phyloP scores from a whole-genome alignment of 2,797 vertebrate genomes.

The Esox masquinongy region DNA sequence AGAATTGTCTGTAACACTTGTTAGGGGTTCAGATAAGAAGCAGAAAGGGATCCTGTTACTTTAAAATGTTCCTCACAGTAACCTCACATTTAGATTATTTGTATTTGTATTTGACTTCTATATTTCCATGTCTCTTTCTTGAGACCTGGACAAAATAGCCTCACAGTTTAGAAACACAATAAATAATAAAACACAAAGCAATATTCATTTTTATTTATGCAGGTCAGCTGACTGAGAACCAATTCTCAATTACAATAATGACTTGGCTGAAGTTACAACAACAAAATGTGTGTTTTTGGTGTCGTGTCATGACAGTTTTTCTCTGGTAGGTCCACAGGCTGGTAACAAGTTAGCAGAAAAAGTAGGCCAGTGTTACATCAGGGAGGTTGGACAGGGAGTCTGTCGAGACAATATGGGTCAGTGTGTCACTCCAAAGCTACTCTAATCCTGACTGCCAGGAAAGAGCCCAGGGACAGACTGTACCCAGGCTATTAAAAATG shows the following conservation, averaged over 20 bases:
- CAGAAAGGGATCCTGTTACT: neutral
- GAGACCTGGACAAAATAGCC: too few species aligned
- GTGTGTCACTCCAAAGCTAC: slow-evolving; percentile 55
- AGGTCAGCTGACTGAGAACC: too few species aligned
- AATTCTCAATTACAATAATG: too few species aligned
- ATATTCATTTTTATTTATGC: too few species aligned
- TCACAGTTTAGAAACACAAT: too few species aligned
- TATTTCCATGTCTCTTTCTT: too few species aligned
- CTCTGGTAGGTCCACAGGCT: neutral
- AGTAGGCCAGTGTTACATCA: slow-evolving; percentile 72
- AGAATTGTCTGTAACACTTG: neutral
- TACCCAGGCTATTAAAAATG: slow-evolving; percentile 16
- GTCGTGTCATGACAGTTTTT: neutral
- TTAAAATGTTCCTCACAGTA: too few species aligned
- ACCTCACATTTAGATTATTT: too few species aligned
- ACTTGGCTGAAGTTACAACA: too few species aligned
- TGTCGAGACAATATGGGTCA: slow-evolving; percentile 63
- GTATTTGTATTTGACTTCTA: too few species aligned
- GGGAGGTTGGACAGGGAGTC: slow-evolving; percentile 46
- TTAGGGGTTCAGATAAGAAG: neutral
- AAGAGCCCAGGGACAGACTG: neutral
- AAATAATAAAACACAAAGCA: too few species aligned
- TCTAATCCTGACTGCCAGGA: slow-evolving; percentile 31
- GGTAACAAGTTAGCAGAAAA: slow-evolving; percentile 32
- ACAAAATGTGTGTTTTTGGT: neutral